phyloP scores from a whole-genome alignment of 2,797 vertebrate species.

The Syngnathus rostellatus region DNA sequence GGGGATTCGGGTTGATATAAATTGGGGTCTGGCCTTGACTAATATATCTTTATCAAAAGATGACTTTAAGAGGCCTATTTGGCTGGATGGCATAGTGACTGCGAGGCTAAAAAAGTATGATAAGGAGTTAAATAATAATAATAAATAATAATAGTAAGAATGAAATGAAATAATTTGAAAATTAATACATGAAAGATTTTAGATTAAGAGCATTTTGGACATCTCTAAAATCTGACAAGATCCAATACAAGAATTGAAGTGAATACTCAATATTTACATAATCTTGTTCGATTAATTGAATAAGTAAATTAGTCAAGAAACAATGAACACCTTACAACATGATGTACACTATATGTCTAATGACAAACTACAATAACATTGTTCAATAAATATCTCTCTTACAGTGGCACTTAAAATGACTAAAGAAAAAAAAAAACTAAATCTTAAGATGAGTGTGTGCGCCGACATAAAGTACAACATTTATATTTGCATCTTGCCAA shows the following conservation, averaged over 20 bases:
- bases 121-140: background rate
- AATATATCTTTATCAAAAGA: conserved; percentile 66
- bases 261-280: too few relatives aligned
- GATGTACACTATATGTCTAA: background rate
- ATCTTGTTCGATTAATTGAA: background rate
- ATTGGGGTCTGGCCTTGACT: conserved; percentile 65
- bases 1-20: conserved; percentile 61
- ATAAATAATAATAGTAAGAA: too few relatives aligned
- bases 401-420: background rate
- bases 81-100: conserved; percentile 57
- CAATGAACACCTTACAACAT: background rate
- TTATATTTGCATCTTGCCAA: background rate
- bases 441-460: background rate
- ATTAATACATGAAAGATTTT: background rate
- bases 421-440: background rate
- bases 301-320: background rate
- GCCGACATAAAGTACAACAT: background rate
- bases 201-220: too few relatives aligned
- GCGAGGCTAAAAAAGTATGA: conserved; percentile 51
- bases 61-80: conserved; percentile 62
- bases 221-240: background rate
- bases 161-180: background rate
- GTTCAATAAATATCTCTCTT: background rate
- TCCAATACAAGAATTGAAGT: background rate
- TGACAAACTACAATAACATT: background rate